Evolutionary conservation across 2,113 vertebrate genomes (phyloP), one percentile per base, ranked within the genome.

Genomic region (Archocentrus centrarchus): DNA sequence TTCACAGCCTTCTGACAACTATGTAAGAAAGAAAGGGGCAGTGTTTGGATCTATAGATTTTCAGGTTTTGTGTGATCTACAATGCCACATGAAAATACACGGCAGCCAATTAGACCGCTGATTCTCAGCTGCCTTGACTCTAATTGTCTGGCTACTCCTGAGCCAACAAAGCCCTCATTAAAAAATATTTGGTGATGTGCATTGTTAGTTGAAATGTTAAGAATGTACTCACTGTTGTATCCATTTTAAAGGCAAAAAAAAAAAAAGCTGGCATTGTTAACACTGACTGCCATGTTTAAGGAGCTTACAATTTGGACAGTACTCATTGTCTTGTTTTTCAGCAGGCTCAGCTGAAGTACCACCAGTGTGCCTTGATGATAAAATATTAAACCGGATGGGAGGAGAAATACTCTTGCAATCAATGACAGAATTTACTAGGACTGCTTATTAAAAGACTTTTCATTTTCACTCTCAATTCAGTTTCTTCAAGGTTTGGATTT

Each of bases 21-120:
- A 32, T 61, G 10, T n/a, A 11, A 27, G 6, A 79, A 81, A 79
- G 3, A 73, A 47, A 39, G 3, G 15, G 68, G 11, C 44, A 1
- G 35, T 53, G 47, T 88, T 81, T 81, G 83, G 85, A 87, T 87
- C 41, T 24, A 24, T 81, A 81, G 1, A 20, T 75, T 64, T 79
- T 64, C 11, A 35, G 32, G 30, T 63, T 75, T 57, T 83, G 62
- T 86, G 73, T 83, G 80, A 86, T 85, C 75, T 44, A 11, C 22
- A 17, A 17, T 41, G 47, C 77, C 11, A 80, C 58, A 59, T 55
- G 59, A 81, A 87, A 83, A 85, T 50, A 55, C 27, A 70, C 77
- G 77, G 83, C 76, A 86, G 80, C 82, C 85, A 93, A 90, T 94
- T 89, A 90, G 58, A 86, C 68, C 41, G 4, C 10, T 7, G 57